These are phyloP conservation scores for Eupithecia insigniata DNA, from an alignment of 2,888 invertebrate species.

Conservation along the genomic window DNA sequence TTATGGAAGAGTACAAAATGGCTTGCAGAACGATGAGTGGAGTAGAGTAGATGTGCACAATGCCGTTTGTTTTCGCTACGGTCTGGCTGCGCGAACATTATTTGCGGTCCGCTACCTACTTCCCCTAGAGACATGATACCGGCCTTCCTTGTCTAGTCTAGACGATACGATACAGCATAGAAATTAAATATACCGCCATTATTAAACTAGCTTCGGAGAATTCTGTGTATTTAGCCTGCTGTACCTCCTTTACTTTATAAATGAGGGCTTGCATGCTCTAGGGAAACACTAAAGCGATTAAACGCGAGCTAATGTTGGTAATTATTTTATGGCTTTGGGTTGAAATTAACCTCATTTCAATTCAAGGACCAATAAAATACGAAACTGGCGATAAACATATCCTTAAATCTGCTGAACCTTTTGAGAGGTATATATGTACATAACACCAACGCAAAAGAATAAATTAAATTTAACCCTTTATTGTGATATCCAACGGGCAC, in stretches of 20 bases:
- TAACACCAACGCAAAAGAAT: conserved; percentile 33
- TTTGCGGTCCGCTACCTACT: conserved; percentile 76
- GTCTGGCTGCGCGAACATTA: conserved; percentile 72
- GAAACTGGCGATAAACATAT: conserved; percentile 15
- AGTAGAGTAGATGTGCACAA: conserved; percentile 51
- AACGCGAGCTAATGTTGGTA: conserved; percentile 19
- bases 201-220: conserved; percentile 26
- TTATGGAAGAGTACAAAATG: conserved; percentile 46
- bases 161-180: conserved; percentile 65
- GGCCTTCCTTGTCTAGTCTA: conserved; percentile 74
- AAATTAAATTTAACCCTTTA: conserved; percentile 35
- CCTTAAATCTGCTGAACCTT: conserved; percentile 17
- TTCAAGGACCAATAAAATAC: conserved; percentile 20
- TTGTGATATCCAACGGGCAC: conserved; percentile 35
- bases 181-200: conserved; percentile 36
- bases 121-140: conserved; percentile 65
- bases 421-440: conserved; percentile 27
- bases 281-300: conserved; percentile 29
- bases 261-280: conserved; percentile 32
- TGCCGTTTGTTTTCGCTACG: conserved; percentile 61
- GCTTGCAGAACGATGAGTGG: conserved; percentile 44
- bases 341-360: conserved; percentile 18
- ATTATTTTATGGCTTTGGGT: conserved; percentile 22
- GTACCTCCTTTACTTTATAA: conserved; percentile 13
- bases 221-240: conserved; percentile 21